Evolutionary conservation across 2,888 invertebrate species (phyloP).

Genomic region (Tiliacea aurago): DNA sequence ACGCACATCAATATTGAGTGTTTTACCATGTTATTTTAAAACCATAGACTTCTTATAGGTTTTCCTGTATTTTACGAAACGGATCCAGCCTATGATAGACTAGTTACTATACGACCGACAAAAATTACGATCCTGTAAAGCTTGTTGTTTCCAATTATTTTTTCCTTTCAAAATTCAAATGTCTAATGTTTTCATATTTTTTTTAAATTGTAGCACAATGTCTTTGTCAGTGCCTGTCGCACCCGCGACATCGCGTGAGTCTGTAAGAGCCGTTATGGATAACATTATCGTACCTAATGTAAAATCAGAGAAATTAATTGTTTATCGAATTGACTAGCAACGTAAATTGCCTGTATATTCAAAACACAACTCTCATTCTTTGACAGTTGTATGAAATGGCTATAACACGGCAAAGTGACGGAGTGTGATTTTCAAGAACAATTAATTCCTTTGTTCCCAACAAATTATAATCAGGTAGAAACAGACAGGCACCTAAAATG

Average conservation of each 20-base stretch:
- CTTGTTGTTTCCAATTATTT: background rate
- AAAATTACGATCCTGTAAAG: background rate
- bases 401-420: background rate
- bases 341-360: background rate
- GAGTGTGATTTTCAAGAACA: background rate
- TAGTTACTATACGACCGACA: background rate
- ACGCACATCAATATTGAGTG: too few species aligned
- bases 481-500: background rate
- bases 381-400: too few species aligned
- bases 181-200: too few species aligned
- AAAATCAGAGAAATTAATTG: background rate
- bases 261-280: too few species aligned
- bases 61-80: background rate
- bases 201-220: too few species aligned
- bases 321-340: background rate
- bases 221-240: too few species aligned
- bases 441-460: background rate
- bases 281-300: background rate
- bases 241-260: too few species aligned
- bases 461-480: background rate
- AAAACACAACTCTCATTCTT: background rate
- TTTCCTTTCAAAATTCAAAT: background rate
- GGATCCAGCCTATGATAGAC: conserved; percentile 23
- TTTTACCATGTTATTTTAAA: too few species aligned
- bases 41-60: too few species aligned